phyloP scores from a whole-genome alignment of 2,888 invertebrate species.

The Leucophenga montana region DNA sequence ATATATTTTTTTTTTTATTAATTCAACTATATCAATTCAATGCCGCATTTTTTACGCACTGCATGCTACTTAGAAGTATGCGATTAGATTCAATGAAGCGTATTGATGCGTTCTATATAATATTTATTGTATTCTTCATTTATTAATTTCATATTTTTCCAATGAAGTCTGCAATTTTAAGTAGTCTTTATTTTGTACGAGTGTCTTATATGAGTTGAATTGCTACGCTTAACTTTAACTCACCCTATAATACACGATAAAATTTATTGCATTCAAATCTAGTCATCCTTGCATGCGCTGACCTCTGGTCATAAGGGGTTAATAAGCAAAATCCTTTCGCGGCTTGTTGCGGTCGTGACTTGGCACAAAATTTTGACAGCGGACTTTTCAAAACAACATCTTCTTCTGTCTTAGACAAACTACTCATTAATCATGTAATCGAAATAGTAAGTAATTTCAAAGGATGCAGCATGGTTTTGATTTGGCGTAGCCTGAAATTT shows the following conservation, averaged over 20 bases:
- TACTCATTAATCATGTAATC: constrained; percentile 20
- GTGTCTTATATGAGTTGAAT: too few relatives aligned
- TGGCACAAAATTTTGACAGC: constrained; percentile 24
- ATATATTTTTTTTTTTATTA: constrained; percentile 1
- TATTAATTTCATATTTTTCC: constrained; percentile 16
- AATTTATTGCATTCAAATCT: constrained; percentile 8
- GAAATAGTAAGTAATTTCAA: too few relatives aligned
- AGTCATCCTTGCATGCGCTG: constrained; percentile 32
- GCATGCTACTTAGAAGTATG: not conserved
- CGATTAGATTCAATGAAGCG: not conserved
- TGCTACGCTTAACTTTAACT: not conserved
- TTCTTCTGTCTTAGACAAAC: constrained; percentile 4
- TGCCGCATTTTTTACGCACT: constrained; percentile 15
- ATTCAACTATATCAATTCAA: too few relatives aligned
- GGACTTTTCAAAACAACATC: not conserved
- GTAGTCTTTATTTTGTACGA: not conserved
- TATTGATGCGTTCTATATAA: not conserved
- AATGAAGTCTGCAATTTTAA: not conserved
- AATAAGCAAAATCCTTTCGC: constrained; percentile 50
- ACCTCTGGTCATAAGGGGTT: constrained; percentile 60
- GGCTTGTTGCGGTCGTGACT: constrained; percentile 54
- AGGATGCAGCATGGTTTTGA: too few relatives aligned
- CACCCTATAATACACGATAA: not conserved
- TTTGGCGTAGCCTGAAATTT: too few relatives aligned
- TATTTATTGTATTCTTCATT: not conserved